Base-by-base conservation (phyloP, 2,797 vertebrate species). In the Dallia pectoralis region DNA sequence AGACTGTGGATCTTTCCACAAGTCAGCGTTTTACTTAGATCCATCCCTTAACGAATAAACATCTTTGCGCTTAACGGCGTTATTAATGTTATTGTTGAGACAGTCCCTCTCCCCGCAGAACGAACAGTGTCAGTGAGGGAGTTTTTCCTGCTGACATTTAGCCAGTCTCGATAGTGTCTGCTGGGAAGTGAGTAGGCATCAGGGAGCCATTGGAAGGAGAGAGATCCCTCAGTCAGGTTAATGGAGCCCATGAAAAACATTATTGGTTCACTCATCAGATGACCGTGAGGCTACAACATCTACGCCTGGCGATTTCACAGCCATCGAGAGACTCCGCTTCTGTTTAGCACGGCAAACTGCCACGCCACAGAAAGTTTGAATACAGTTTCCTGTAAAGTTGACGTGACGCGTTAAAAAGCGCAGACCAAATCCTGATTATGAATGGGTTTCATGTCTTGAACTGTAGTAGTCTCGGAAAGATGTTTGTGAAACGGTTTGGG, bases 71-170 rank as follows among this genome's bases (percentile, higher is more conserved):
- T 36, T 36, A 36, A 36, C 33, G 8, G 8, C 33, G 40, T 44
- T 44, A 44, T 44, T 44, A 44, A 44, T 44, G 15, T 62, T 27
- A 5, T 16, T 62, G 30, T 62, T 30, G 25, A 62, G 61, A 30
- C 27, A 29, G 61, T 62, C 67, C 72, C 81, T 62, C 68, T 75
- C 81, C 74, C 79, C 19, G 2, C 18, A 75, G 73, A 53, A 67
- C 48, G 29, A 81, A 76, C 33, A 67, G 47, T 5, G 25, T 30
- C 30, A 9, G 0, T 18, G 18, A 49, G 74, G 59, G 69, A 84
- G 81, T 82, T 77, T 82, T 59, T 83, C 76, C 84, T 81, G 80
- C 82, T 76, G 83, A 74, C 81, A 71, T 75, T 79, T 80, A 74
- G 53, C 2, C 53, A 25, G 53, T 22, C 22, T 81, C 74, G 78